phyloP scores from a whole-genome alignment of 2,113 vertebrate species.

The Podocnemis expansa region DNA sequence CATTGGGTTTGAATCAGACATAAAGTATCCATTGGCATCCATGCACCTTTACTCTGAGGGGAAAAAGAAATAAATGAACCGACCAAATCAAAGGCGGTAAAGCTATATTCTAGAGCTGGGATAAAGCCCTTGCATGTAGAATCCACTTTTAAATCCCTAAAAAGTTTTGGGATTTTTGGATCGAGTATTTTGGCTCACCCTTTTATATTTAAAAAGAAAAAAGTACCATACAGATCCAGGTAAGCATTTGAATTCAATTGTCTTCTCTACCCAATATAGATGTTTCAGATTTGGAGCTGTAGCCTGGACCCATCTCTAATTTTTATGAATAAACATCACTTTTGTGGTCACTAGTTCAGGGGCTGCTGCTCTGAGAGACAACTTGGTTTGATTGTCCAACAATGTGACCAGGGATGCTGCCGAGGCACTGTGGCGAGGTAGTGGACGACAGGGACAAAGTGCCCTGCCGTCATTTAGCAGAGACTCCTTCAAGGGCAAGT shows the following conservation, averaged over 20 bases:
- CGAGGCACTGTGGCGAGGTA: background rate
- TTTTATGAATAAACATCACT: background rate
- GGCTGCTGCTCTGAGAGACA: background rate
- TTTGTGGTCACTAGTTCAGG: background rate
- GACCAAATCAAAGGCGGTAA: conserved; percentile 50
- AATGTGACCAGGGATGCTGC: background rate
- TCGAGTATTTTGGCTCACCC: conserved; percentile 2
- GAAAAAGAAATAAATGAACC: conserved; percentile 22
- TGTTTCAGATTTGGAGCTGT: background rate
- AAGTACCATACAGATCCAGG: background rate
- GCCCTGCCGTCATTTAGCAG: conserved; percentile 22
- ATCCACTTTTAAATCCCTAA: background rate
- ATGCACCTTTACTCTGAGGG: background rate
- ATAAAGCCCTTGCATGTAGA: conserved; percentile 15
- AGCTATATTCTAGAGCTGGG: conserved; percentile 27
- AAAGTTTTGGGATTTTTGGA: background rate
- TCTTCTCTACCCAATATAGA: conserved; percentile 15
- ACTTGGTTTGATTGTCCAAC: background rate
- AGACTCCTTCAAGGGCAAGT: background rate
- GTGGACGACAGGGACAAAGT: background rate
- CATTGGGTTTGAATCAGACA: conserved; percentile 53
- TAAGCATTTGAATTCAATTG: background rate
- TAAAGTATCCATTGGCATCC: conserved; percentile 38
- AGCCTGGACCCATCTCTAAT: background rate
- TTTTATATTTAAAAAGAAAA: background rate